These are phyloP conservation scores for Musca domestica DNA, from an alignment of 1,140 invertebrate species.

Conservation along the genomic window DNA sequence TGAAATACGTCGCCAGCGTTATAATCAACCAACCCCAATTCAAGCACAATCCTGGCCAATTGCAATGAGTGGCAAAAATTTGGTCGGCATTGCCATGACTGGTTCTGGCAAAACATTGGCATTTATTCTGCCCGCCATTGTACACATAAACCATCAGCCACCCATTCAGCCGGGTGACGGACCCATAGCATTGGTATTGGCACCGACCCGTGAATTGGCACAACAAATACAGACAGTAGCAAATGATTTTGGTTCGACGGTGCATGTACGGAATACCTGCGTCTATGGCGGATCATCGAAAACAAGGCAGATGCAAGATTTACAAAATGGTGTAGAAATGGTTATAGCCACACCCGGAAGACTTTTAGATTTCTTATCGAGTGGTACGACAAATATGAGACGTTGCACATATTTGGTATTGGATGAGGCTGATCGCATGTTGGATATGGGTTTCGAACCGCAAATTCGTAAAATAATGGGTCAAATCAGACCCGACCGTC, in stretches of 20 bases:
- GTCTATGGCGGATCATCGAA: slow-evolving; percentile 95
- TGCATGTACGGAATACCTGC: slow-evolving; percentile 83
- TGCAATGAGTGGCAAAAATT: slow-evolving; percentile 81
- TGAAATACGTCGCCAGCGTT: slow-evolving; percentile 64
- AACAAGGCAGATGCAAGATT: slow-evolving; percentile 75
- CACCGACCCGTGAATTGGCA: slow-evolving; percentile 90
- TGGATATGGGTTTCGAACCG: slow-evolving; percentile 99
- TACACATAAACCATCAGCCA: slow-evolving; percentile 87
- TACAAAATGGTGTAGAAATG: slow-evolving; percentile 84
- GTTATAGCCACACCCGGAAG: slow-evolving; percentile 93
- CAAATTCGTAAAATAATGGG: slow-evolving; percentile 96
- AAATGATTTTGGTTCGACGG: slow-evolving; percentile 77
- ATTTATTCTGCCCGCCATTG: slow-evolving; percentile 77
- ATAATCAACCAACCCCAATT: slow-evolving; percentile 78
- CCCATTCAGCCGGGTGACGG: slow-evolving; percentile 78
- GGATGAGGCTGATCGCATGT: slow-evolving; percentile 97
- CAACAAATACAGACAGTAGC: slow-evolving; percentile 94
- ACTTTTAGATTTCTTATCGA: slow-evolving; percentile 91
- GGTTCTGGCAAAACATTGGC: slow-evolving; percentile 85
- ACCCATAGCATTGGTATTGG: slow-evolving; percentile 84
- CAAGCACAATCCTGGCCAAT: slow-evolving; percentile 89
- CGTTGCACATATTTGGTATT: slow-evolving; percentile 91
- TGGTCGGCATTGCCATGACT: slow-evolving; percentile 91
- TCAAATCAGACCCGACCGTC: slow-evolving; percentile 90
- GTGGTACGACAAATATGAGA: slow-evolving; percentile 79